Base-by-base conservation (phyloP, 92 coral and sea anemone species). In the Parazoanthus atlanticus region DNA sequence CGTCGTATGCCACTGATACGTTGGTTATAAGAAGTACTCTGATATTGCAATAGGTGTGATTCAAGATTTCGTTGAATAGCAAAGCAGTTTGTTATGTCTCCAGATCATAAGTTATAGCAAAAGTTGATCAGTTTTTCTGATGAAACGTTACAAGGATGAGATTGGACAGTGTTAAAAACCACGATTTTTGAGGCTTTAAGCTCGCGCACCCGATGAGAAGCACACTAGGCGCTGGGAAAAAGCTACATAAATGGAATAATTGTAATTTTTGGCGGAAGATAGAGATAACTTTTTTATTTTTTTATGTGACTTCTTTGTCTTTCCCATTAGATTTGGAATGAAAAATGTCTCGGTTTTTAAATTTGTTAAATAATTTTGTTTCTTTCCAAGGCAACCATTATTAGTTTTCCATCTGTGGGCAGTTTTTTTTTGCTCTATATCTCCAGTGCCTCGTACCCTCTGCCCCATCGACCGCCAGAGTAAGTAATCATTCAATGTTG, bases 311-410 rank as follows among this genome's bases (percentile, higher is more conserved):
- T 29, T 54, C 31, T 49, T 84, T 41, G 34, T 30, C 78, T 84
- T 82, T 41, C 41, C 66, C 30, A 30, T 52, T 46, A 30, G 40
- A n/a, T 69, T 84, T 47, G 87, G 77, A 84, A 81, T 81, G 28
- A 33, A 56, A 29, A 23, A 3, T 33, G 38, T 54, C 26, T 84
- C 28, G 19, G 79, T 75, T 75, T 38, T 75, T 19, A 19, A 23
- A 34, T 36, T 8, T 75, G 26, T n/a, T 75, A 75, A 65, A 70
- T 43, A 30, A 16, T 23, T 66, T 83, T 25, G 17, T 83, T 83
- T 32, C 70, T 81, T 34, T 66, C 86, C 58, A 40, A 67, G 61
- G 61, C 76, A 83, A n/a, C 8, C 65, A 84, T 70, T 84, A 8
- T 81, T 31, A 65, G 72, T 81, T 81, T 81, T 58, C 72, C 73